These are phyloP conservation scores for Drosophila teissieri DNA, from an alignment of 1,140 invertebrate genomes.

Conservation along the genomic window DNA sequence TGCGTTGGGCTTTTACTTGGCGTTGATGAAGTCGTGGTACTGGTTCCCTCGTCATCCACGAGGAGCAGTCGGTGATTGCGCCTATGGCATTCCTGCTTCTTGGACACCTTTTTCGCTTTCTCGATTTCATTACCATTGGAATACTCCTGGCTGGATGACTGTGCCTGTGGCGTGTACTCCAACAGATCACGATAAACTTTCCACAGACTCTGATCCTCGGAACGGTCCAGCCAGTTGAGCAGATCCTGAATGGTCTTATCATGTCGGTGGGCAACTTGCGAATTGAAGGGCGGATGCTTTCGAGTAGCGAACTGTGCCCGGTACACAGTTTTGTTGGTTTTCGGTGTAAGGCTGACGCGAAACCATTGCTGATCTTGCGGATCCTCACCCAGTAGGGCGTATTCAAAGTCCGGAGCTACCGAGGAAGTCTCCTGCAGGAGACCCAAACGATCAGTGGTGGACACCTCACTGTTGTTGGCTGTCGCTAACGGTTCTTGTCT, in stretches of 20 bases:
- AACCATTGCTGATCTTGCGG: slow-evolving; percentile 68
- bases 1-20: slow-evolving; percentile 11
- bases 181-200: slow-evolving; percentile 55
- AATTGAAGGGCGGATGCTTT: slow-evolving; percentile 54
- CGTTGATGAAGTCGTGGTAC: background rate
- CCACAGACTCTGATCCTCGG: slow-evolving; percentile 58
- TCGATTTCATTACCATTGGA: slow-evolving; percentile 28
- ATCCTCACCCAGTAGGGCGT: slow-evolving; percentile 60
- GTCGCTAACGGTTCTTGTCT: slow-evolving; percentile 23
- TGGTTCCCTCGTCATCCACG: slow-evolving; percentile 16
- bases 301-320: slow-evolving; percentile 59
- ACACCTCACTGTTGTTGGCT: slow-evolving; percentile 6
- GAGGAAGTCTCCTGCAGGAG: background rate
- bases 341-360: slow-evolving; percentile 60
- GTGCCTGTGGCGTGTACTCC: slow-evolving; percentile 17
- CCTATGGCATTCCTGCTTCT: background rate
- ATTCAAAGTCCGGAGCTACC: slow-evolving; percentile 50
- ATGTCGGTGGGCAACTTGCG: slow-evolving; percentile 55
- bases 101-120: background rate
- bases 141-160: slow-evolving; percentile 5
- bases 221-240: slow-evolving; percentile 55
- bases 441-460: background rate
- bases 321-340: slow-evolving; percentile 36
- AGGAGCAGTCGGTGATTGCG: slow-evolving; percentile 26
- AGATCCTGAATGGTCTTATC: slow-evolving; percentile 63